These are phyloP conservation scores for Clarias gariepinus DNA, from an alignment of 2,113 vertebrate genomes.

Conservation along the genomic window DNA sequence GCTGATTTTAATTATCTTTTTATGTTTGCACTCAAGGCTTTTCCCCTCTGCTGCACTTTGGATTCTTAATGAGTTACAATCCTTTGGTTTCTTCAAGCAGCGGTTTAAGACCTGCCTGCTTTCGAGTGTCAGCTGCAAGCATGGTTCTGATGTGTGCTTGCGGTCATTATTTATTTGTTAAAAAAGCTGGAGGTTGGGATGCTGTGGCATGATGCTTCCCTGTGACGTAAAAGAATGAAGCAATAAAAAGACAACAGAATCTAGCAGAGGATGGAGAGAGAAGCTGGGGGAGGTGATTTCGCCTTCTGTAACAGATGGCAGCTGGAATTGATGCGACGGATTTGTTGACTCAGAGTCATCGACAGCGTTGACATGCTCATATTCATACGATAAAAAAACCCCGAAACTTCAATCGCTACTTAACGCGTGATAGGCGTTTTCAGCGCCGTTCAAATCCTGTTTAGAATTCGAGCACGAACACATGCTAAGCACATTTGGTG, in stretches of 20 bases:
- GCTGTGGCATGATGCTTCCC: background rate
- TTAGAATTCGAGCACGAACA: background rate
- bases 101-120: background rate
- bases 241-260: background rate
- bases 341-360: background rate
- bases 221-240: background rate
- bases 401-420: background rate
- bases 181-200: background rate
- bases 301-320: background rate
- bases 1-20: conserved; percentile 63
- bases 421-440: background rate
- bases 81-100: conserved; percentile 16
- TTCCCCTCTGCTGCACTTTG: conserved; percentile 17
- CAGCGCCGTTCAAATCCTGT: background rate
- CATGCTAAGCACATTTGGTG: background rate
- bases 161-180: background rate
- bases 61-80: conserved; percentile 45
- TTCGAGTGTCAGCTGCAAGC: conserved; percentile 5
- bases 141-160: background rate
- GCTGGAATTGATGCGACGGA: background rate
- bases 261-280: background rate
- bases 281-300: background rate
- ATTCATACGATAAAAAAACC: background rate
- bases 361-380: background rate
- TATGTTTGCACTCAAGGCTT: conserved; percentile 55